These are phyloP conservation scores for Agrochola macilenta DNA, from an alignment of 2,888 invertebrate species.

Conservation along the genomic window DNA sequence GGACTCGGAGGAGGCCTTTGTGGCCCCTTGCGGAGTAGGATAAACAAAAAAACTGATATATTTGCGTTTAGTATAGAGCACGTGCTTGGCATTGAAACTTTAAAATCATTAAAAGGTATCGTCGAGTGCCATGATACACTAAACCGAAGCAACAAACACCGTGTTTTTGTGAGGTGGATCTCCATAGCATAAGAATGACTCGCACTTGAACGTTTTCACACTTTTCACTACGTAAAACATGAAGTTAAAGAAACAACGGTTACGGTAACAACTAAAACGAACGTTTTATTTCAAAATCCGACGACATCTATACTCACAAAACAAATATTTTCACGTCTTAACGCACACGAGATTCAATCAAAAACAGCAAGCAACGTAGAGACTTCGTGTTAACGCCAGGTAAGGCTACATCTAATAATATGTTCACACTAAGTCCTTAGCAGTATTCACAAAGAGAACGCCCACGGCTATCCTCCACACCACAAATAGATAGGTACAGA, in stretches of 20 bases:
- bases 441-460: constrained; percentile 46
- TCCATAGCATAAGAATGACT: neutral
- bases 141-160: neutral
- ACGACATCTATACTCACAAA: too few species aligned
- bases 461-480: constrained; percentile 27
- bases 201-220: neutral
- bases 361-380: neutral
- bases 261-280: neutral
- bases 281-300: neutral
- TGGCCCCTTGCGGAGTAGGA: neutral
- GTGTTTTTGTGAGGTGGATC: too few species aligned
- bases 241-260: neutral
- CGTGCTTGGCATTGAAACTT: neutral
- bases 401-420: constrained; percentile 26
- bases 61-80: neutral
- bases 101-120: neutral
- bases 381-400: constrained; percentile 17
- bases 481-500: neutral
- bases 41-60: neutral
- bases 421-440: constrained; percentile 38
- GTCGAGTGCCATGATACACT: too few species aligned
- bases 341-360: constrained; percentile 17
- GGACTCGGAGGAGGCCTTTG: neutral
- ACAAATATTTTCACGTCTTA: neutral
- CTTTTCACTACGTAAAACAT: neutral